Base-by-base conservation (phyloP, 2,888 invertebrate species). In the Eristalinus aeneus region DNA sequence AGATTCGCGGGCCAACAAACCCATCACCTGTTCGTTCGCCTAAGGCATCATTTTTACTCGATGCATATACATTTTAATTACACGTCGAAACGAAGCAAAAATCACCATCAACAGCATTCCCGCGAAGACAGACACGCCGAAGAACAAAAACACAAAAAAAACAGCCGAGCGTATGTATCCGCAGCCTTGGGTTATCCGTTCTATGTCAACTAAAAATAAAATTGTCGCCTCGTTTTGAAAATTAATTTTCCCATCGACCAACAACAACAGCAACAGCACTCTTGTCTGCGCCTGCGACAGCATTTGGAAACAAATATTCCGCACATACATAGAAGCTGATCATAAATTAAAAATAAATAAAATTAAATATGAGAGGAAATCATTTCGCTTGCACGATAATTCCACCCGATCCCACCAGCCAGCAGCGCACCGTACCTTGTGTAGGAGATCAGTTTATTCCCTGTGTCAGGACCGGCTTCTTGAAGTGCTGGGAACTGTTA, bases 201-300 rank as follows among this genome's bases (percentile, higher is more conserved):
- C 74, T 65, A 73, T 81, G 86, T 77, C 86, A 78, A 73, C 82
- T 78, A 86, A 82, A 86, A 86, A 86, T 86, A 86, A 78, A 86
- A 65, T 75, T 75, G 75, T 69, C 75, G 75, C 75, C 68, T 63
- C 69, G 69, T 75, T 78, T 85, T 64, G 32, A 85, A 76, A 81
- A 82, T 74, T 73, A 75, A 78, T 84, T 75, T 71, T 54, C 32
- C 60, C 22, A 2, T 27, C 27, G 27, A 2, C 5, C 2, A 27
- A 27, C 27, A 27, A 27, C 27, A 27, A 27, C 27, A 71, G 61
- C 36, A 78, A 65, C 23, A 56, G 22, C 56, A 84, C 16, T 67
- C n/a, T 46, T 16, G 46, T 16, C 36, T 32, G 34, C 61, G 74
- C n/a, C 75, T 54, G 27, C 27, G 46, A 46, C 46, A 46, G 16